Evolutionary conservation across 2,113 vertebrate species (phyloP).

Genomic region (Myotis brandtii): DNA sequence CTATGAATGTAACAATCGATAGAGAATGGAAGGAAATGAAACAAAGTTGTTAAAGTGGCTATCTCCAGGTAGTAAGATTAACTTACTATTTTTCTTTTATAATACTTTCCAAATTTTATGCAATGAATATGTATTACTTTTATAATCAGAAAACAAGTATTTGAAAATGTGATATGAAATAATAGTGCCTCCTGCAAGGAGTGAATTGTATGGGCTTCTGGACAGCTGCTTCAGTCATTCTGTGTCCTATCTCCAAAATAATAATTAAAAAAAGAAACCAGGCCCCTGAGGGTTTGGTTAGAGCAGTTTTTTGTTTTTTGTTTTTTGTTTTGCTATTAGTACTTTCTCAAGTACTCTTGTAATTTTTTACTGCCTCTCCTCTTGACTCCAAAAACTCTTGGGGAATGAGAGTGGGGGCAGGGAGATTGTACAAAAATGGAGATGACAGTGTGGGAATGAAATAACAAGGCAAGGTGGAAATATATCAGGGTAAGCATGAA

Average conservation of each 20-base stretch:
- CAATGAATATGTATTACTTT: constrained; percentile 28
- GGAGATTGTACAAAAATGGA: not conserved
- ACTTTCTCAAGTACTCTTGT: constrained; percentile 40
- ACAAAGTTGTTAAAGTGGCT: not conserved
- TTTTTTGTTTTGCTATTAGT: constrained; percentile 29
- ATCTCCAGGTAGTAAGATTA: not conserved
- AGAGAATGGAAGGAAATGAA: not conserved
- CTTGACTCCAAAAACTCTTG: constrained; percentile 1
- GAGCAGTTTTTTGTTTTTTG: not conserved
- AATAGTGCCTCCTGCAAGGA: not conserved
- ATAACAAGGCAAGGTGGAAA: not conserved
- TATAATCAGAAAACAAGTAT: constrained; percentile 47
- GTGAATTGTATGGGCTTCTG: not conserved
- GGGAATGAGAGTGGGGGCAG: not conserved
- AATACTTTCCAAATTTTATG: not conserved
- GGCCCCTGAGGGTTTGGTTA: not conserved
- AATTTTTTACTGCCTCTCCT: constrained; percentile 38
- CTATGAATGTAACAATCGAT: not conserved
- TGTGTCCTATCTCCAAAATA: not conserved
- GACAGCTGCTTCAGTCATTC: not conserved
- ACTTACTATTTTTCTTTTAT: not conserved
- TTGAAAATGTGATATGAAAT: constrained; percentile 52
- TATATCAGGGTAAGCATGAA: constrained; percentile 8
- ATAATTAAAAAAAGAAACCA: not conserved
- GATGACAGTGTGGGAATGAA: not conserved